These are phyloP conservation scores for Colostygia pectinataria DNA, from an alignment of 2,888 invertebrate genomes.

Conservation along the genomic window DNA sequence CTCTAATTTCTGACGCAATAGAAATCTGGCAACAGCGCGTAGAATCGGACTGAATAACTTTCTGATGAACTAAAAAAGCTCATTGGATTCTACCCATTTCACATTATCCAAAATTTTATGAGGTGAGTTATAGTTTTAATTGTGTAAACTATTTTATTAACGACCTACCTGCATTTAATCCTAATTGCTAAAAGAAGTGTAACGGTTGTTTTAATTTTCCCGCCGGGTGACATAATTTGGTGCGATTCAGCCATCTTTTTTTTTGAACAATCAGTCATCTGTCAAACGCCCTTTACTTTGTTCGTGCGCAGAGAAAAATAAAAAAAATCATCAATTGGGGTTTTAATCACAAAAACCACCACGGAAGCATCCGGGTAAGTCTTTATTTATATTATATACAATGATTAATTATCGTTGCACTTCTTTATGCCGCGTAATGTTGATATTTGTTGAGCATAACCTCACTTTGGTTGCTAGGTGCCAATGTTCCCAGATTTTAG, in stretches of 20 bases:
- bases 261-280: constrained; percentile 67
- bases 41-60: constrained; percentile 64
- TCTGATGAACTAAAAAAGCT: constrained; percentile 66
- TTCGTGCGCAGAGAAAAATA: constrained; percentile 61
- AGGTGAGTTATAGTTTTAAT: constrained; percentile 56
- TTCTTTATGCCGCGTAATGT: constrained; percentile 39
- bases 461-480: constrained; percentile 44
- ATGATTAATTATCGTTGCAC: constrained; percentile 31
- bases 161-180: background rate
- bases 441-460: constrained; percentile 44
- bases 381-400: constrained; percentile 30
- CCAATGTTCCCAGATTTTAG: constrained; percentile 52
- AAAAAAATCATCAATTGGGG: constrained; percentile 59
- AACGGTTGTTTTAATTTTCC: constrained; percentile 67
- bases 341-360: constrained; percentile 57
- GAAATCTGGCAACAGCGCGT: constrained; percentile 78
- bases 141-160: background rate
- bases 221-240: constrained; percentile 75
- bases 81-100: constrained; percentile 50
- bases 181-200: constrained; percentile 41
- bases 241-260: constrained; percentile 62
- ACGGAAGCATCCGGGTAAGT: constrained; percentile 82
- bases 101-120: constrained; percentile 59
- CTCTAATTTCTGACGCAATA: constrained; percentile 77
- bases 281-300: constrained; percentile 59